Percentiles rank a stretch among this genome's conserved stretches.
Evolutionary conservation across 2,888 invertebrate species (phyloP).

Genomic region (Orthosia gothica): DNA sequence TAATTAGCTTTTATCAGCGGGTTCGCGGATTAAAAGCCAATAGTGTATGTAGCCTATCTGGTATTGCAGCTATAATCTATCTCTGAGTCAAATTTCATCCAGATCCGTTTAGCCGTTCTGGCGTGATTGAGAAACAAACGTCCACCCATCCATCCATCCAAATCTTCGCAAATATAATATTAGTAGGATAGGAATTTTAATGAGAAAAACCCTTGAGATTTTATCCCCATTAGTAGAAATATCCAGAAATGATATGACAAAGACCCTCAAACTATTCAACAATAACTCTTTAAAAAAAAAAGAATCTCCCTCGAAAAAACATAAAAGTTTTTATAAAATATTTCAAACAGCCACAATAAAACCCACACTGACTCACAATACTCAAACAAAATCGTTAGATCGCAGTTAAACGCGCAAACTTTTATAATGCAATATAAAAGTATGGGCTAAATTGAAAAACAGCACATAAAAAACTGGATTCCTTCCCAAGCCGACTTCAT

Average conservation of each 20-base stretch:
- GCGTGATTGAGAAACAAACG: too few species aligned
- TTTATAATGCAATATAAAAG: slow-evolving; percentile 71
- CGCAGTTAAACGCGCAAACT: slow-evolving; percentile 70
- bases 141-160: too few species aligned
- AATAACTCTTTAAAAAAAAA: not conserved
- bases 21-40: too few species aligned
- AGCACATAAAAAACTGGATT: slow-evolving; percentile 73
- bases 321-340: not conserved
- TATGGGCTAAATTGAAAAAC: slow-evolving; percentile 83
- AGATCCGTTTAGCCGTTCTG: too few species aligned
- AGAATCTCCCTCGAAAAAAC: too few species aligned
- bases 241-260: not conserved
- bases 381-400: slow-evolving; percentile 52
- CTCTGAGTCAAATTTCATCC: too few species aligned
- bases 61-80: too few species aligned
- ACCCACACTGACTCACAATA: not conserved
- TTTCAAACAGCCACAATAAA: not conserved
- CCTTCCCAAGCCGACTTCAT: slow-evolving; percentile 72
- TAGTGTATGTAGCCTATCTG: too few species aligned
- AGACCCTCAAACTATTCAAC: not conserved
- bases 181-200: too few species aligned
- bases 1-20: too few species aligned
- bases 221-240: not conserved
- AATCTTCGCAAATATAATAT: too few species aligned
- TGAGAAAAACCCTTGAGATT: not conserved